These are phyloP conservation scores for Diglossa cyanea DNA, from an alignment of 2,797 vertebrate genomes.

Conservation along the genomic window DNA sequence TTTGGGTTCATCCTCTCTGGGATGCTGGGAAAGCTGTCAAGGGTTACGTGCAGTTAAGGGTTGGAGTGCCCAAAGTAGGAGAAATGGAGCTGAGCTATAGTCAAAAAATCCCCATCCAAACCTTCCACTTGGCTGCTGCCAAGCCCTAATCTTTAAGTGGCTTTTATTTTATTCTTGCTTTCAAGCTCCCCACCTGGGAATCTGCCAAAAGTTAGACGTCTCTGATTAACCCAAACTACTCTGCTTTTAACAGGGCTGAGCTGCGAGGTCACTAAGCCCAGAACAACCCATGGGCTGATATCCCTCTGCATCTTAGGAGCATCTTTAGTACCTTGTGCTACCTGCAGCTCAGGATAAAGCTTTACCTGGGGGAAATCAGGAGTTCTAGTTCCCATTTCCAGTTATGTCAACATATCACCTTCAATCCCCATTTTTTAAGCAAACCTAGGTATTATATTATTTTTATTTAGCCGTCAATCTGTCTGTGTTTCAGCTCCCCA, in stretches of 20 bases:
- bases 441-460: background rate
- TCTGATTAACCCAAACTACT: background rate
- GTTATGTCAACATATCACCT: background rate
- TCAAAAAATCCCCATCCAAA: background rate
- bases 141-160: background rate
- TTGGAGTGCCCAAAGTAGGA: background rate
- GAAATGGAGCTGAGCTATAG: background rate
- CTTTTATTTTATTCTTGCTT: slow-evolving; percentile 22
- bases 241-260: background rate
- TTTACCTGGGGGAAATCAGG: background rate
- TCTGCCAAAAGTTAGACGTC: background rate
- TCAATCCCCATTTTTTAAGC: background rate
- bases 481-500: background rate
- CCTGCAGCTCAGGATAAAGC: background rate
- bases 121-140: background rate
- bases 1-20: background rate
- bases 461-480: background rate
- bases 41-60: background rate
- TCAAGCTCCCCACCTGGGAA: background rate
- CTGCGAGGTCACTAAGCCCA: background rate
- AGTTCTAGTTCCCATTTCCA: background rate
- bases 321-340: background rate
- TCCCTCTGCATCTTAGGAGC: background rate
- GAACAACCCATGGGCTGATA: background rate
- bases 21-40: background rate